These are phyloP conservation scores for Leptoteleia sp. DNA, from an alignment of 1,140 invertebrate species.

Conservation along the genomic window DNA sequence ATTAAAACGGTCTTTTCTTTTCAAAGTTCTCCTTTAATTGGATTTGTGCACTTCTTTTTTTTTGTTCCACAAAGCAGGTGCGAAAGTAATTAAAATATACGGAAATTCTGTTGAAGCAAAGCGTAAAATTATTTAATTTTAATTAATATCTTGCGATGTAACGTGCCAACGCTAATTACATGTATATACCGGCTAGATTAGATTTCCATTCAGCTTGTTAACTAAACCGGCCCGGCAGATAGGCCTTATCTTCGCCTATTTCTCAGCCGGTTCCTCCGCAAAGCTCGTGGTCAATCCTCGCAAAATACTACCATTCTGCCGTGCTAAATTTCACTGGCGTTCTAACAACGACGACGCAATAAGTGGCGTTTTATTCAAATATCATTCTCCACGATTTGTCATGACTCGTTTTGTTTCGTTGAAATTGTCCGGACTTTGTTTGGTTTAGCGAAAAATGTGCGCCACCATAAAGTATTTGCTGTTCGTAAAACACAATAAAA, in stretches of 20 bases:
- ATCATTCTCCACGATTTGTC: conserved; percentile 22
- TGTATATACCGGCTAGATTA: conserved; percentile 26
- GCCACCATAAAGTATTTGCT: not conserved
- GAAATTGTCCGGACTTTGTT: not conserved
- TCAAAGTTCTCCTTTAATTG: too few species aligned
- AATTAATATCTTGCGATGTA: conserved; percentile 12
- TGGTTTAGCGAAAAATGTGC: not conserved
- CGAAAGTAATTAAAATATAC: too few species aligned
- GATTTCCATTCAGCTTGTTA: conserved; percentile 51
- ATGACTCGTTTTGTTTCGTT: not conserved
- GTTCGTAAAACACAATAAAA: not conserved
- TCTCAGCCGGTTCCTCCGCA: conserved; percentile 43
- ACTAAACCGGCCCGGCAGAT: conserved; percentile 42
- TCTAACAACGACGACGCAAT: conserved; percentile 35
- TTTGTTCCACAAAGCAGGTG: too few species aligned
- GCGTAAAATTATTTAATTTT: conserved; percentile 20
- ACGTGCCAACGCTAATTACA: conserved; percentile 21
- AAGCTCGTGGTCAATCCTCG: conserved; percentile 55
- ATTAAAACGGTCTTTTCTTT: too few species aligned
- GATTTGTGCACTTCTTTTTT: too few species aligned
- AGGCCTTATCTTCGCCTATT: conserved; percentile 60
- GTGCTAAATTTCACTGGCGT: conserved; percentile 12
- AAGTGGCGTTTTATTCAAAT: conserved; percentile 18
- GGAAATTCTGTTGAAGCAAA: not conserved
- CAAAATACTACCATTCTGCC: conserved; percentile 52